Conservation (phyloP, 2,113 vertebrate species). For the Oreochromis niloticus region DNA sequence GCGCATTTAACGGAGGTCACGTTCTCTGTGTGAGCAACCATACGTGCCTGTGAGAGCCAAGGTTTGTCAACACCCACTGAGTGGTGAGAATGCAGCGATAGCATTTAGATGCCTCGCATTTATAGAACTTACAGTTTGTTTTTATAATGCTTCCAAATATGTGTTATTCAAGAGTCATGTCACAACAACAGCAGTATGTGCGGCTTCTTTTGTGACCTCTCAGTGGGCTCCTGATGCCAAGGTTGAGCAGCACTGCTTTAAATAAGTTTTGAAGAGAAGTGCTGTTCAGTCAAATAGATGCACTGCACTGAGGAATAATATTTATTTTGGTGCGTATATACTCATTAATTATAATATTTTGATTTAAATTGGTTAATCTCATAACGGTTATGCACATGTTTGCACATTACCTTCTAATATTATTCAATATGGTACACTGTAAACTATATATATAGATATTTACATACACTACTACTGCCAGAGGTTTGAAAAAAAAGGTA, state of each 20-base stretch:
- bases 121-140: not conserved
- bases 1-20: slow-evolving; percentile 4
- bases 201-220: not conserved
- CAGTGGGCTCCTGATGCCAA: not conserved
- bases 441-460: not conserved
- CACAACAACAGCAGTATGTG: not conserved
- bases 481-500: not conserved
- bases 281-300: not conserved
- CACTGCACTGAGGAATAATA: not conserved
- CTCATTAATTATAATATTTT: not conserved
- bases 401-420: not conserved
- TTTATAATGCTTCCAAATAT: not conserved
- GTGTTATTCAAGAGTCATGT: not conserved
- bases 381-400: not conserved
- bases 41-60: not conserved
- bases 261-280: not conserved
- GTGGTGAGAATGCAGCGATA: not conserved
- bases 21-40: not conserved
- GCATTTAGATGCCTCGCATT: not conserved
- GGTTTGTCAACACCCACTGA: not conserved
- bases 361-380: not conserved
- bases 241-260: not conserved
- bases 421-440: not conserved
- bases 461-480: not conserved
- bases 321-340: not conserved